phyloP scores from a whole-genome alignment of 2,888 invertebrate species.

The Perizoma flavofasciatum region DNA sequence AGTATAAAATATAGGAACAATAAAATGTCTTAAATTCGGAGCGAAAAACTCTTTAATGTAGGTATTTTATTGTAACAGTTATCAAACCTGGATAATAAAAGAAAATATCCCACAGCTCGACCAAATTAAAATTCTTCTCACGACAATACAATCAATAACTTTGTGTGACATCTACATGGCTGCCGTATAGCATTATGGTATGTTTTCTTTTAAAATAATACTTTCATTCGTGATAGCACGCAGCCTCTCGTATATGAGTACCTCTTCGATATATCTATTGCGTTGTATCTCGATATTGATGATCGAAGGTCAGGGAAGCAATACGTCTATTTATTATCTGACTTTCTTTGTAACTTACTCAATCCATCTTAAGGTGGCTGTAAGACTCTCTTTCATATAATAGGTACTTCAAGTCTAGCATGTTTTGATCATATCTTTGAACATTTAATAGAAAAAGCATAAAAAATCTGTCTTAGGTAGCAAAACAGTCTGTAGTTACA shows the following conservation, averaged over 20 bases:
- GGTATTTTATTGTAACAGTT: background rate
- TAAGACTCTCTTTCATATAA: too few relatives aligned
- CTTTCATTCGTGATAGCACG: constrained; percentile 37
- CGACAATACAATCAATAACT: constrained; percentile 33
- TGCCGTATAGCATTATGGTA: constrained; percentile 25
- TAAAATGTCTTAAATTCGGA: too few relatives aligned
- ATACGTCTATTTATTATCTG: constrained; percentile 6
- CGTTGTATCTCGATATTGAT: constrained; percentile 12
- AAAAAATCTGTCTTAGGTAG: too few relatives aligned
- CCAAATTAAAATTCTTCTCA: constrained; percentile 18
- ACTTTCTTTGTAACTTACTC: background rate
- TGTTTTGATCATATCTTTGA: too few relatives aligned
- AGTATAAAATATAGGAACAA: too few relatives aligned
- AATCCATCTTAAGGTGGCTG: background rate
- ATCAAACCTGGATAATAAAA: background rate
- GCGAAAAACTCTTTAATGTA: too few relatives aligned
- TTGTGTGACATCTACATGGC: constrained; percentile 31
- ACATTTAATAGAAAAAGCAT: too few relatives aligned
- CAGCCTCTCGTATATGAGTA: constrained; percentile 11
- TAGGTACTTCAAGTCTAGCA: too few relatives aligned
- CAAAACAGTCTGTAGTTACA: too few relatives aligned
- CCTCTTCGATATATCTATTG: constrained; percentile 20
- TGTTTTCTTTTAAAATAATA: constrained; percentile 31
- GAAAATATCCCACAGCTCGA: constrained; percentile 12
- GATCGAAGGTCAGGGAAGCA: constrained; percentile 16